phyloP scores from a whole-genome alignment of 2,888 invertebrate genomes.

The Ditula angustiorana region DNA sequence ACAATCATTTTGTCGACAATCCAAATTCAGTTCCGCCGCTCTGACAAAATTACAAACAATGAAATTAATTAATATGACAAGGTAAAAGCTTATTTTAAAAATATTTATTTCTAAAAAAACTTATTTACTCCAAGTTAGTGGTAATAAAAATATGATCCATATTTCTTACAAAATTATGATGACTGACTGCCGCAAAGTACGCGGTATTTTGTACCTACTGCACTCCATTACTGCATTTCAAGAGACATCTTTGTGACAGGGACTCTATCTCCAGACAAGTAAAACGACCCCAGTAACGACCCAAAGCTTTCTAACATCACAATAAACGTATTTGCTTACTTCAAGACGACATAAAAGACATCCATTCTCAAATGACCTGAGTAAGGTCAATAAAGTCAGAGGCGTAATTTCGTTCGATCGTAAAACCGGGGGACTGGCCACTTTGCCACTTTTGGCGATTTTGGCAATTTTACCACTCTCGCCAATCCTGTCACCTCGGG shows the following conservation, averaged over 20 bases:
- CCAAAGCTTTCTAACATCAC: neutral
- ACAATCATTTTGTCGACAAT: no score
- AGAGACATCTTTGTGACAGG: neutral
- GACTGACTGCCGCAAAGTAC: no score
- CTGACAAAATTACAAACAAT: no score
- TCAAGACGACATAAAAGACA: conserved; percentile 46
- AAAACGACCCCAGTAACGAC: neutral
- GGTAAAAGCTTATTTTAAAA: no score
- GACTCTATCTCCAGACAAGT: neutral
- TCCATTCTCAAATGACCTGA: conserved; percentile 72
- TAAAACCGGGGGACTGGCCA: conserved; percentile 55
- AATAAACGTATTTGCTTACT: conserved; percentile 46
- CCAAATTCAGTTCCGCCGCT: no score
- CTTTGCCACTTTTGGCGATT: conserved; percentile 7
- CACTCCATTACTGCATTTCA: no score
- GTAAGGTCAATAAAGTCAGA: conserved; percentile 76
- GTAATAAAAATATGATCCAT: no score
- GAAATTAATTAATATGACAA: no score
- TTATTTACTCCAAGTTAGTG: no score
- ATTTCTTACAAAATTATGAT: no score
- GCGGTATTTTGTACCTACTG: no score
- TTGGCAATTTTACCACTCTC: conserved; percentile 15
- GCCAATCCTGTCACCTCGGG: conserved; percentile 36
- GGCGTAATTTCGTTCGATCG: conserved; percentile 65
- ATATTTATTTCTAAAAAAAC: no score